These are phyloP conservation scores for Dusona sp. DNA, from an alignment of 2,888 invertebrate species.

Conservation along the genomic window DNA sequence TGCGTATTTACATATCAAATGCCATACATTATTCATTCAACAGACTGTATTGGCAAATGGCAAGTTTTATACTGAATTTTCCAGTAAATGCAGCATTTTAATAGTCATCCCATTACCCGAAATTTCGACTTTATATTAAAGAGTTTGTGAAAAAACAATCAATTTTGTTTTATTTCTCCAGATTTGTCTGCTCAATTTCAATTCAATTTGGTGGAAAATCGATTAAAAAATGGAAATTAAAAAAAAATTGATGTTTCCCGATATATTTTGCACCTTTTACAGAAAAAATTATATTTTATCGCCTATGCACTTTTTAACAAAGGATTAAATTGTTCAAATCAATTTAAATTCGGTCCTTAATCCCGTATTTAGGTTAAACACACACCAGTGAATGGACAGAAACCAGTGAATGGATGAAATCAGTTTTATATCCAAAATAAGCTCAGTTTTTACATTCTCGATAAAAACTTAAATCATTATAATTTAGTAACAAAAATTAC, in stretches of 20 bases:
- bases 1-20: not conserved
- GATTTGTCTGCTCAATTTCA: not conserved
- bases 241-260: not conserved
- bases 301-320: not conserved
- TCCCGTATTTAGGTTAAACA: too few relatives aligned
- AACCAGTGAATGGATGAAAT: too few relatives aligned
- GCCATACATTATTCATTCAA: conserved; percentile 25
- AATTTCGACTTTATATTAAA: not conserved
- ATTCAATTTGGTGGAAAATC: not conserved
- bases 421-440: too few relatives aligned
- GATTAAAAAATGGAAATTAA: not conserved
- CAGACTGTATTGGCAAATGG: not conserved
- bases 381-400: too few relatives aligned
- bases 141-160: not conserved
- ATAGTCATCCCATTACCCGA: too few relatives aligned
- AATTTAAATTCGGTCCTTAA: too few relatives aligned
- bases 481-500: too few relatives aligned
- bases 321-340: too few relatives aligned
- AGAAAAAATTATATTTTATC: not conserved
- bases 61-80: not conserved
- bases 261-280: not conserved
- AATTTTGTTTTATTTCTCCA: not conserved
- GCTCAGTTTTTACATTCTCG: too few relatives aligned
- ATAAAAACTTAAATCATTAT: too few relatives aligned
- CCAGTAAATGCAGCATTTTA: not conserved